Conservation (phyloP, 1,140 invertebrate species). For the Oncopeltus fasciatus region DNA sequence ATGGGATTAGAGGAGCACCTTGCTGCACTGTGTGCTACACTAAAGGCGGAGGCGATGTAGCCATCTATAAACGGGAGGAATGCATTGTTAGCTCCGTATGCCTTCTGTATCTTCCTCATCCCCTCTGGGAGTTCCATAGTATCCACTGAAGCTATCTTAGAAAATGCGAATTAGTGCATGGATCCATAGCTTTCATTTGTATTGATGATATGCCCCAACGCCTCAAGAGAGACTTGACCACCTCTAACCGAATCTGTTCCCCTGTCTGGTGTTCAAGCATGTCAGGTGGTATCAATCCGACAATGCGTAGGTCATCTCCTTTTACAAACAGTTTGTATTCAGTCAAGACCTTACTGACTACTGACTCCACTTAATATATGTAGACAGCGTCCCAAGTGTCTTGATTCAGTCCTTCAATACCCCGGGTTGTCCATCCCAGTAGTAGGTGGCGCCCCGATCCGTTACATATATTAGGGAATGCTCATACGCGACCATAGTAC, state of each 20-base stretch:
- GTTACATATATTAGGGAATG: background rate
- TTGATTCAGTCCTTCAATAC: background rate
- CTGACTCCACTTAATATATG: background rate
- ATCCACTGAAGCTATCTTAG: background rate
- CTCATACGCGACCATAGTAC: background rate
- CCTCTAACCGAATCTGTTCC: background rate
- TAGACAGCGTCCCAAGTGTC: background rate
- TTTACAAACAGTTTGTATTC: background rate
- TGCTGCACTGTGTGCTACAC: background rate
- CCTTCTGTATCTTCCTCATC: background rate
- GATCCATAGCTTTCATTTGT: background rate
- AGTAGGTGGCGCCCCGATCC: background rate
- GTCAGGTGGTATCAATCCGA: background rate
- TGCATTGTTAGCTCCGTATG: background rate
- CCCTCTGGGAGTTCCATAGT: background rate
- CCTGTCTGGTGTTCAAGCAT: background rate
- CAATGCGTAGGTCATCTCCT: background rate
- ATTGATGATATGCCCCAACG: background rate
- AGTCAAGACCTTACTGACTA: background rate
- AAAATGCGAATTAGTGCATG: background rate
- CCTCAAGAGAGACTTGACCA: background rate
- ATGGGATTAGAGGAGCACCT: background rate
- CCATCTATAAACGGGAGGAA: background rate
- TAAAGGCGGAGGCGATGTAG: background rate
- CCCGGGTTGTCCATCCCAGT: background rate